phyloP scores from a whole-genome alignment of 2,113 vertebrate species.

The Suricata suricatta region DNA sequence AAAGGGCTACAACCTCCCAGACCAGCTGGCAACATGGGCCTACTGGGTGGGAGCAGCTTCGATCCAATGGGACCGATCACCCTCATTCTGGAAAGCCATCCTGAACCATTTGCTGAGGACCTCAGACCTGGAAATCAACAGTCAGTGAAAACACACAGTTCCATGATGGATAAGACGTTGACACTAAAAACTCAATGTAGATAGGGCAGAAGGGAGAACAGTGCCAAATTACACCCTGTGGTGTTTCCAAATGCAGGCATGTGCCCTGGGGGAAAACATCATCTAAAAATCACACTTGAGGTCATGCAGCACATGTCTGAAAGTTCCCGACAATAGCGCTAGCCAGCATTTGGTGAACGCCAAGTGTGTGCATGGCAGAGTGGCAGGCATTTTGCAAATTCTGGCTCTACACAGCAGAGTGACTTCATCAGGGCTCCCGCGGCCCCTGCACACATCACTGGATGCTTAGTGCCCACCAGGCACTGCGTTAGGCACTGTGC shows the following conservation, averaged over 20 bases:
- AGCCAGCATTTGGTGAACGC: not conserved
- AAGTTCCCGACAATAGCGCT: not conserved
- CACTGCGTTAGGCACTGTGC: accelerated
- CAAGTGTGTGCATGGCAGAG: accelerated
- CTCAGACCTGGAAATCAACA: not conserved
- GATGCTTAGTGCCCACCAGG: accelerated
- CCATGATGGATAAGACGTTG: not conserved
- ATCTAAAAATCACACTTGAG: not conserved
- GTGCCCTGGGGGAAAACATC: accelerated
- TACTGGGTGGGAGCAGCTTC: too few species aligned
- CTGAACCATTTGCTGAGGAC: not conserved
- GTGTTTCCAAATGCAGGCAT: not conserved
- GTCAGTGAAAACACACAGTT: not conserved
- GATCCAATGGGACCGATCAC: not conserved
- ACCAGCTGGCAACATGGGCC: not conserved
- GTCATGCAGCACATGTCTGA: not conserved
- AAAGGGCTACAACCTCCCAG: not conserved
- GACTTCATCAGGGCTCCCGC: too few species aligned
- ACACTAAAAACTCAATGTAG: not conserved
- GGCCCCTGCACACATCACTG: accelerated
- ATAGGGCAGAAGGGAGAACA: not conserved
- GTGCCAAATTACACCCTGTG: not conserved
- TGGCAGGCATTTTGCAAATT: accelerated
- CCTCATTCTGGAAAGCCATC: not conserved
- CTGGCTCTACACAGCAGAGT: too few species aligned